Evolutionary conservation across 2,797 vertebrate genomes (phyloP), one percentile per base, ranked within the genome.

Genomic region (Alca torda): DNA sequence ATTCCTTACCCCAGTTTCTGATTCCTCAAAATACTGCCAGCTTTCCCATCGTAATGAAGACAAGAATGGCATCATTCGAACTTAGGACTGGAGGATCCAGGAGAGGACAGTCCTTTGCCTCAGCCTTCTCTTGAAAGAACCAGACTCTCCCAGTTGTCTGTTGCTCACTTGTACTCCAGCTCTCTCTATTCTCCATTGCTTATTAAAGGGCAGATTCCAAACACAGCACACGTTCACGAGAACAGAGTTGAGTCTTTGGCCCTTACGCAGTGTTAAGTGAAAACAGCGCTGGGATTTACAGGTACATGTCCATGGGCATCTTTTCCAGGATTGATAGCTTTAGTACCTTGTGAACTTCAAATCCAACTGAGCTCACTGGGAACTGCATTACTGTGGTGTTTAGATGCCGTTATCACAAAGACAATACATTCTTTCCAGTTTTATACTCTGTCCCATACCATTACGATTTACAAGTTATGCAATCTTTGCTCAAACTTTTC

Each of bases 401-500:
- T 64, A 64, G 41, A 20, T 78, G 20, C 10, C 23, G 6, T 60
- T 67, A 24, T 30, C 41, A 60, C 24, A 69, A 75, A 53, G 15
- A 31, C 35, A 57, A 21, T 8, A 8, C 26, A 60, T 39, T 86
- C 25, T 86, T 91, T 76, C 43, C 16, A 69, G 5, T 76, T 70
- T 35, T 56, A 30, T 33, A 9, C 2, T 51, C 46, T 63, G 18
- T n/a, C 37, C 77, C 24, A 46, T 12, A 16, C 15, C 11, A 4
- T 43, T 57, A 35, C 1, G 6, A 24, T 60, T 65, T 69, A 51
- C 25, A 76, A 25, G 33, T 43, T n/a, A 30, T 26, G 9, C 21
- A 67, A 31, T 21, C 2, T 79, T 82, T 84, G 20, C 48, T 75
- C 37, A 85, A 45, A 87, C 10, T 94, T 93, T 93, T 73, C 33